Percentiles rank a stretch among this genome's conserved stretches.
These are phyloP conservation scores for Molossus alvarezi DNA, from an alignment of 2,797 vertebrate genomes.

Conservation along the genomic window DNA sequence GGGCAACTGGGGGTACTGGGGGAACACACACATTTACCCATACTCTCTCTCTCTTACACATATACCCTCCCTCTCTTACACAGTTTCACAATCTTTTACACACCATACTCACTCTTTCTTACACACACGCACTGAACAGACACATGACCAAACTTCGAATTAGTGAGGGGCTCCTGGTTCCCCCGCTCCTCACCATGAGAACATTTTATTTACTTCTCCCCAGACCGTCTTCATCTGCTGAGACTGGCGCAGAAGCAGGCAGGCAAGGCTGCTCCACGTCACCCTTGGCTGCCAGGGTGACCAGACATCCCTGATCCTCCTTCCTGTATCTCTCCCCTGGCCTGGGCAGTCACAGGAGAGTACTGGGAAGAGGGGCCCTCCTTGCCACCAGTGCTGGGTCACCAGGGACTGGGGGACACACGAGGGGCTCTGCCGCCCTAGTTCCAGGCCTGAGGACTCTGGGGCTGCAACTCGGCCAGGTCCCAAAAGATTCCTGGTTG, in stretches of 20 bases:
- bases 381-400: background rate
- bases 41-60: background rate
- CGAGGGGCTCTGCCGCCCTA: constrained; percentile 57
- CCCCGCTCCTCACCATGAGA: background rate
- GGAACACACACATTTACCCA: background rate
- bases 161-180: background rate
- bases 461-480: constrained; percentile 77
- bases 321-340: background rate
- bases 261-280: background rate
- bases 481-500: constrained; percentile 66
- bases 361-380: background rate
- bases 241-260: background rate
- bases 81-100: background rate
- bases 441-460: constrained; percentile 66
- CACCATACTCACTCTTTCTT: background rate
- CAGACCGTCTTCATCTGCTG: constrained; percentile 51
- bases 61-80: background rate
- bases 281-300: constrained; percentile 55
- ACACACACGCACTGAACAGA: background rate
- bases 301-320: background rate
- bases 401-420: background rate
- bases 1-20: background rate
- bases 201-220: constrained; percentile 46
- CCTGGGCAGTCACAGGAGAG: background rate
- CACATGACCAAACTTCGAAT: background rate